phyloP scores from a whole-genome alignment of 2,113 vertebrate species.

The Tichodroma muraria region DNA sequence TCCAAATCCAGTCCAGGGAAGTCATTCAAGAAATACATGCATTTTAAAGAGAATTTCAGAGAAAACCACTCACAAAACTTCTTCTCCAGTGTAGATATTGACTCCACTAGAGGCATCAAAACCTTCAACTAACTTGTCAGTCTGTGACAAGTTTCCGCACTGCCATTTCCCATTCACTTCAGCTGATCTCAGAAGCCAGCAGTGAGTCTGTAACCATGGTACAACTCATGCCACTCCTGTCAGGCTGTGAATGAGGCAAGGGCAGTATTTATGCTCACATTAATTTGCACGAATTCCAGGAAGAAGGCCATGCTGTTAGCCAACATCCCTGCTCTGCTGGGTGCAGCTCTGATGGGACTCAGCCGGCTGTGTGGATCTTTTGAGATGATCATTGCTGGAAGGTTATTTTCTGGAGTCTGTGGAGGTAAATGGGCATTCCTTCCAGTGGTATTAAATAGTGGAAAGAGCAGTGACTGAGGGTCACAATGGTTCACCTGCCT shows the following conservation, averaged over 20 bases:
- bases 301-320: slow-evolving; percentile 73
- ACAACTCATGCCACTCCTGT: background rate
- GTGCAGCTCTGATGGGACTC: slow-evolving; percentile 70
- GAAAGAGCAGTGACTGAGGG: background rate
- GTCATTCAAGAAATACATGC: background rate
- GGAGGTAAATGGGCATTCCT: slow-evolving; percentile 54
- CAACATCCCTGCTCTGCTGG: slow-evolving; percentile 68
- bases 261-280: background rate
- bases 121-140: background rate
- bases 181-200: background rate
- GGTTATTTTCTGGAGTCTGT: slow-evolving; percentile 72
- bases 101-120: background rate
- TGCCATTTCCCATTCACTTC: background rate
- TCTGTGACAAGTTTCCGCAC: background rate
- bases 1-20: background rate
- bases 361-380: slow-evolving; percentile 68
- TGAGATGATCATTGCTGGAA: slow-evolving; percentile 77
- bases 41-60: background rate
- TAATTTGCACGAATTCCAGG: slow-evolving; percentile 45
- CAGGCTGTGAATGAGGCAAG: background rate
- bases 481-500: background rate
- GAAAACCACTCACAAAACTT: background rate
- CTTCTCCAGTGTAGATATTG: background rate
- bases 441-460: background rate
- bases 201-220: background rate